Percentiles rank a stretch among this genome's conserved stretches.
Conservation (phyloP, 2,797 vertebrate species). For the Naso thynnoides region DNA sequence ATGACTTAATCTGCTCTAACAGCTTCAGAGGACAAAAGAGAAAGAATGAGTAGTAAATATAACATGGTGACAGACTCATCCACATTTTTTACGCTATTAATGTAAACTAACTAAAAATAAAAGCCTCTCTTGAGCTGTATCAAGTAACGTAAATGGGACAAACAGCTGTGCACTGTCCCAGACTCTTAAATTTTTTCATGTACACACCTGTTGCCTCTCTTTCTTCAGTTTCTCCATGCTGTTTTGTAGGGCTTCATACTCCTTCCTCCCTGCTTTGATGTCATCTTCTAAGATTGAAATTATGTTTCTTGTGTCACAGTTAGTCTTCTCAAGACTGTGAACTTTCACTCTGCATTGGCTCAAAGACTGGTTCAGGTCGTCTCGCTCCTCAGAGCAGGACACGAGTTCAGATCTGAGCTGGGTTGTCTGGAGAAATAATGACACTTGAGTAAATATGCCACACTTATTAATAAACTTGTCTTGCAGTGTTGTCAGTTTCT, state of each 20-base stretch:
- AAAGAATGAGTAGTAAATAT: background rate
- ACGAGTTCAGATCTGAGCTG: conserved; percentile 83
- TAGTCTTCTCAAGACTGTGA: conserved; percentile 81
- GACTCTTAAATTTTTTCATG: background rate
- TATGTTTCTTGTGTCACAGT: conserved; percentile 77
- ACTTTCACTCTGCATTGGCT: conserved; percentile 83
- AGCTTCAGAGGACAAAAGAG: conserved; percentile 51
- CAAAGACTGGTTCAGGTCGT: conserved; percentile 80
- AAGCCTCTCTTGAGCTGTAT: background rate
- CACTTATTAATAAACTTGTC: background rate
- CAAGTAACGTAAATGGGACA: background rate
- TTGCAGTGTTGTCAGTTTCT: background rate
- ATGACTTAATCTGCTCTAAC: conserved; percentile 76
- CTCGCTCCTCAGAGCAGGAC: conserved; percentile 84
- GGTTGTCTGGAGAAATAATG: conserved; percentile 66
- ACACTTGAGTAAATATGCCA: background rate
- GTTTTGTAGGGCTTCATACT: conserved; percentile 78
- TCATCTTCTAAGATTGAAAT: conserved; percentile 85
- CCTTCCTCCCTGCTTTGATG: conserved; percentile 76
- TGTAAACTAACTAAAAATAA: background rate
- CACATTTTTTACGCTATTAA: background rate
- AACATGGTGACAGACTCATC: background rate
- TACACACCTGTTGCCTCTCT: conserved; percentile 79
- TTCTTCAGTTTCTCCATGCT: conserved; percentile 68
- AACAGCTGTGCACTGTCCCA: background rate